Conservation (phyloP, 2,888 invertebrate genomes). For the Electrophaes corylata region DNA sequence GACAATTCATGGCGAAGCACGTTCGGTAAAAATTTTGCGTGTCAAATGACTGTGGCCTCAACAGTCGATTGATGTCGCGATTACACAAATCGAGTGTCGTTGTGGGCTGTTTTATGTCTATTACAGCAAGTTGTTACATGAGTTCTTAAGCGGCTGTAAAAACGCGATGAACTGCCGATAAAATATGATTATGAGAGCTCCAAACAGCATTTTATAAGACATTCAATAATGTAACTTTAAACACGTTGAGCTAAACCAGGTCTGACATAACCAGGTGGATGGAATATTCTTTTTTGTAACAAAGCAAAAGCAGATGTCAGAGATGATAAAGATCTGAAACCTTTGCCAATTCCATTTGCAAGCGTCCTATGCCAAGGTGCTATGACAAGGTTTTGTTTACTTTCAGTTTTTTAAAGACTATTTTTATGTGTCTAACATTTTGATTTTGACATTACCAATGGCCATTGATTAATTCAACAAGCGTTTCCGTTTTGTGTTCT, state of each 20-base stretch:
- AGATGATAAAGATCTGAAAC: constrained; percentile 26
- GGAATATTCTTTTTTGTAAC: constrained; percentile 17
- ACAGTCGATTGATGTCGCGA: constrained; percentile 66
- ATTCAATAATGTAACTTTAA: constrained; percentile 1
- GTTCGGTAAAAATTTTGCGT: constrained; percentile 78
- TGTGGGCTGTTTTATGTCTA: constrained; percentile 54
- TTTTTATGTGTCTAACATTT: too few species aligned
- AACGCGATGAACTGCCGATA: constrained; percentile 30
- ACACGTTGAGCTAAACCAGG: not conserved
- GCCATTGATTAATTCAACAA: too few species aligned
- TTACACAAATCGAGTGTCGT: constrained; percentile 60
- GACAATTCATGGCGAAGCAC: constrained; percentile 79
- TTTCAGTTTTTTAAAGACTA: constrained; percentile 5
- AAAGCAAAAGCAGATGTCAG: constrained; percentile 26
- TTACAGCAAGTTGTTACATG: constrained; percentile 49
- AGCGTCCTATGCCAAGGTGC: constrained; percentile 16
- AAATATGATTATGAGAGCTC: constrained; percentile 26
- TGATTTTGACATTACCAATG: too few species aligned
- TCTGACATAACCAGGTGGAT: constrained; percentile 19
- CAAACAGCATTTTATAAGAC: constrained; percentile 6
- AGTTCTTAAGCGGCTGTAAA: constrained; percentile 33
- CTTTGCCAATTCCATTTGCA: constrained; percentile 32
- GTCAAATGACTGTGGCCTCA: constrained; percentile 68
- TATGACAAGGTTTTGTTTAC: constrained; percentile 6
- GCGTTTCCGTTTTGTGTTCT: too few species aligned